Evolutionary conservation across 2,113 vertebrate genomes (phyloP).

Genomic region (Rhinoderma darwinii): DNA sequence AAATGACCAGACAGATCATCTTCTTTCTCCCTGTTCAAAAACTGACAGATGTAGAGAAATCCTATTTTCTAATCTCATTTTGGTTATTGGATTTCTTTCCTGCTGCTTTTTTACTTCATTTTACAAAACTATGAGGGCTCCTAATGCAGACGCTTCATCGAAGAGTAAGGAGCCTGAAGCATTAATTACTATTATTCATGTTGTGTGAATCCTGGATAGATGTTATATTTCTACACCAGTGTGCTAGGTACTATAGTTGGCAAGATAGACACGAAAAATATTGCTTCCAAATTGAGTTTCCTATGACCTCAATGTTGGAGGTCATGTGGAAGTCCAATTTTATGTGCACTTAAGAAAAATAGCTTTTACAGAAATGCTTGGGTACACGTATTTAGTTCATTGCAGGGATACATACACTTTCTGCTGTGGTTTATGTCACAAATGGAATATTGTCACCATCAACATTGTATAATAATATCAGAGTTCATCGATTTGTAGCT

Average conservation of each 20-base stretch:
- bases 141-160: not conserved
- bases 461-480: too few species aligned
- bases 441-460: too few species aligned
- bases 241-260: not conserved
- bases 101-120: not conserved
- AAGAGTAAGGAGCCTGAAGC: not conserved
- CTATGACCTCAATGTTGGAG: not conserved
- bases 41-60: constrained; percentile 41
- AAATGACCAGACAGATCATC: not conserved
- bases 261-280: not conserved
- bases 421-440: not conserved
- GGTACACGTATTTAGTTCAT: not conserved
- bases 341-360: not conserved
- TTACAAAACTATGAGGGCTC: not conserved
- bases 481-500: too few species aligned
- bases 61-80: constrained; percentile 34
- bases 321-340: not conserved
- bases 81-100: constrained; percentile 25
- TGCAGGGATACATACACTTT: not conserved
- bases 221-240: constrained; percentile 8
- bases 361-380: not conserved
- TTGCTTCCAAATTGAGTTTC: not conserved
- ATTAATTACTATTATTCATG: constrained; percentile 38
- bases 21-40: constrained; percentile 25
- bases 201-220: not conserved